Evolutionary conservation across 2,113 vertebrate genomes (phyloP).

Genomic region (Astatoreochromis straeleni): DNA sequence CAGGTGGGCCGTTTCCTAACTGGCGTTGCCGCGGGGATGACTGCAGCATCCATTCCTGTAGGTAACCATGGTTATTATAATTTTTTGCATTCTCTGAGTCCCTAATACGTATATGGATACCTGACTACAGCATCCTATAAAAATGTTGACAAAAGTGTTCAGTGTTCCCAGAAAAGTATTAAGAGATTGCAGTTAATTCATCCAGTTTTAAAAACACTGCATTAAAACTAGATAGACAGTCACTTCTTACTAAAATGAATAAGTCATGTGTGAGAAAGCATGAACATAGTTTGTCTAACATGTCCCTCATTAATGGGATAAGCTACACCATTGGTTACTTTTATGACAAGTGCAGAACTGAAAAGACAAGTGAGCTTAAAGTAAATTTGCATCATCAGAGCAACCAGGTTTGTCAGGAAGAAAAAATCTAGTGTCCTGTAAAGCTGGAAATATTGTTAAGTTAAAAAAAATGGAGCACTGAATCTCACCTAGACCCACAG

Average conservation of each 20-base stretch:
- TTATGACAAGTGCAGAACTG: background rate
- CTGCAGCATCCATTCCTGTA: slow-evolving; percentile 89
- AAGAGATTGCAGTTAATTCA: background rate
- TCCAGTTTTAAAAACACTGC: background rate
- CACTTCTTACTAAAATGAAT: background rate
- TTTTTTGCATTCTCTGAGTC: background rate
- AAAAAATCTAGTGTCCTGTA: background rate
- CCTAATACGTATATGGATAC: background rate
- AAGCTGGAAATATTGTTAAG: background rate
- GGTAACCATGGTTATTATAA: slow-evolving; percentile 5
- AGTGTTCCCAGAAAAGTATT: background rate
- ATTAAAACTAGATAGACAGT: background rate
- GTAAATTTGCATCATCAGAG: background rate
- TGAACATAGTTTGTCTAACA: background rate
- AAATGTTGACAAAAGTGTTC: background rate
- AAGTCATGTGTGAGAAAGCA: background rate
- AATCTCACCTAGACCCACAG: background rate
- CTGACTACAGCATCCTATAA: background rate
- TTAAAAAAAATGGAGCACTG: background rate
- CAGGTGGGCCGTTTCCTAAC: slow-evolving; percentile 83
- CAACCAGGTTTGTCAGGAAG: background rate
- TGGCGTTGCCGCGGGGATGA: slow-evolving; percentile 83
- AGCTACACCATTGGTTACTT: background rate
- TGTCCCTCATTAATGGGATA: background rate
- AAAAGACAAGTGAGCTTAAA: background rate